Evolutionary conservation across 2,113 vertebrate genomes (phyloP), one percentile per base, ranked within the genome.

Genomic region (Leuciscus idus): DNA sequence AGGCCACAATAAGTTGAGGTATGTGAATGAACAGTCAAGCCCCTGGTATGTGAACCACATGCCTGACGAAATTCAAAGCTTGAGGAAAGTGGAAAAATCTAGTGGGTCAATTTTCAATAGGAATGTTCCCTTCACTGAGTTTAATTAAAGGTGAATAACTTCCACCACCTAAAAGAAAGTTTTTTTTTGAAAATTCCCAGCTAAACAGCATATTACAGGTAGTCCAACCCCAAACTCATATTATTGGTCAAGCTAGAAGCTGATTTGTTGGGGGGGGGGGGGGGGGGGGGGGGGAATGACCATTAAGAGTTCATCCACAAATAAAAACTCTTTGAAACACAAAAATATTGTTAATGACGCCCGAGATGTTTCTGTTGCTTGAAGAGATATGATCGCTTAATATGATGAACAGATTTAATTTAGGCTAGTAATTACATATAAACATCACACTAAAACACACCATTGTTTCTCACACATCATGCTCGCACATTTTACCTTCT

Each of bases 11-110:
- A 46, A 23, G n/a, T 26, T 10, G 4, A 43, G 48, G 21, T 43
- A 39, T 39, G 26, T 36, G 48, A 66, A 36, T 30, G 30, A 62
- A 77, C n/a, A 55, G 30, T 30, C 66, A 84, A 52, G 39, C 21
- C 39, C 3, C 26, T 82, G 62, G 26, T 13, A 82, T n/a, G 19
- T 19, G 4, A 70, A 82, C 62, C 15, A 48, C 0, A 19, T 30
- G 46, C 26, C 46, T 82, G 46, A 52, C 33, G 17, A 70, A 68
- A 52, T 68, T 66, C 30, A 82, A 68, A 68, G 62, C 43, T 68
- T 33, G 80, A 50, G 15, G 6, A 64, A 81, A 48, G 19, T 15
- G 6, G 28, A 48, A 9, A 68, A 68, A 23, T 55, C 17, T 19
- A 68, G 8, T 26, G 5, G 23, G 36, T 26, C 6, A 3, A 50